These are phyloP conservation scores for Calameuta idolon DNA, from an alignment of 2,888 invertebrate genomes.

Conservation along the genomic window DNA sequence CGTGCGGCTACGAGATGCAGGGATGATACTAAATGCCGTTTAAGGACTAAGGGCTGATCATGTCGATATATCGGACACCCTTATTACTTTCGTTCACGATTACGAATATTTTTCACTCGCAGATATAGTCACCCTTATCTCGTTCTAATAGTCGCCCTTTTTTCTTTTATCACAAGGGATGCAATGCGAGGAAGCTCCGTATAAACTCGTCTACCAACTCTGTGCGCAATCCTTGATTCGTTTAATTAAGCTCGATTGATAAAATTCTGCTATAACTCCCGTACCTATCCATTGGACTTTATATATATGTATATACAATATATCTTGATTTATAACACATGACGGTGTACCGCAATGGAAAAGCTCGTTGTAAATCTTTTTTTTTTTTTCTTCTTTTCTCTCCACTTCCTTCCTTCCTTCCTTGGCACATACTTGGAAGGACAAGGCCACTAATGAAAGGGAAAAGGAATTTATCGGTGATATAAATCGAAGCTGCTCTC, in stretches of 20 bases:
- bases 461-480: slow-evolving; percentile 60
- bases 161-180: not conserved
- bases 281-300: not conserved
- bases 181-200: not conserved
- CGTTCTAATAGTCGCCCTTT: too few relatives aligned
- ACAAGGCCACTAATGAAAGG: slow-evolving; percentile 60
- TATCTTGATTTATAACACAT: not conserved
- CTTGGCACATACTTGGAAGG: slow-evolving; percentile 22
- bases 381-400: slow-evolving; percentile 20
- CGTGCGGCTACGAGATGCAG: not conserved
- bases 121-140: not conserved
- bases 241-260: slow-evolving; percentile 30
- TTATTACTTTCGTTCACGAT: not conserved
- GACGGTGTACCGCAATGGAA: slow-evolving; percentile 6
- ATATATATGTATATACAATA: not conserved
- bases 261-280: slow-evolving; percentile 17
- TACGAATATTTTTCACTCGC: not conserved
- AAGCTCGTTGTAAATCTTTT: slow-evolving; percentile 42
- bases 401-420: slow-evolving; percentile 10
- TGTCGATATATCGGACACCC: not conserved
- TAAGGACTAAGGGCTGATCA: not conserved
- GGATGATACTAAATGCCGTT: not conserved
- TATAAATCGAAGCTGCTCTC: slow-evolving; percentile 51
- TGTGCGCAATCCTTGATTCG: not conserved
- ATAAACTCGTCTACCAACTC: not conserved